A percentile compares a stretch with the other conserved stretches of the same genome.
These are phyloP conservation scores for Saguinus imperator DNA, from an alignment of 2,113 vertebrate species.

Conservation along the genomic window DNA sequence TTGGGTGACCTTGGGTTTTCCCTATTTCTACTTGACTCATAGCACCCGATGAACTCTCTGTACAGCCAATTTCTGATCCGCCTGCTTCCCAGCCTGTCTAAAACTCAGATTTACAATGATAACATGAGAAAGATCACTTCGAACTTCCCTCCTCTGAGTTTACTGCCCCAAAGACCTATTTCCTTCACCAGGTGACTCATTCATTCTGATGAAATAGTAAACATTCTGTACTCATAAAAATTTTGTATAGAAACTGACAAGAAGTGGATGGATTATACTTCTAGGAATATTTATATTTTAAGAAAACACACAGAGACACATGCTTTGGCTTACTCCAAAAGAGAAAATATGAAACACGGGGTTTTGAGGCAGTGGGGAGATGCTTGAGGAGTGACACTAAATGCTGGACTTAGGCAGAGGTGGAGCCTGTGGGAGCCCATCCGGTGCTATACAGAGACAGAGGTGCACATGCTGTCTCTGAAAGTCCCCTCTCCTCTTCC, in stretches of 20 bases:
- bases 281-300: neutral
- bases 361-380: neutral
- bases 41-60: neutral
- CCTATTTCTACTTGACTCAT: rapidly evolving
- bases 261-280: neutral
- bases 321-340: neutral
- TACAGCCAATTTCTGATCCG: rapidly evolving
- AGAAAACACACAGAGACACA: neutral
- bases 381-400: neutral
- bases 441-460: neutral
- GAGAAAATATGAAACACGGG: neutral
- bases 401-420: neutral
- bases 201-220: neutral
- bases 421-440: neutral
- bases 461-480: neutral
- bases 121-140: neutral
- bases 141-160: neutral
- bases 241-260: neutral
- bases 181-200: neutral
- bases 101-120: neutral
- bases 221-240: neutral
- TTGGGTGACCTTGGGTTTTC: neutral
- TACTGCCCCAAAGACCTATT: neutral
- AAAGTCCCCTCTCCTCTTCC: neutral
- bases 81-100: neutral